Evolutionary conservation across 35 echinoderm and acorn worm species (phyloP).

Genomic region (Ophiothrix spiculata): DNA sequence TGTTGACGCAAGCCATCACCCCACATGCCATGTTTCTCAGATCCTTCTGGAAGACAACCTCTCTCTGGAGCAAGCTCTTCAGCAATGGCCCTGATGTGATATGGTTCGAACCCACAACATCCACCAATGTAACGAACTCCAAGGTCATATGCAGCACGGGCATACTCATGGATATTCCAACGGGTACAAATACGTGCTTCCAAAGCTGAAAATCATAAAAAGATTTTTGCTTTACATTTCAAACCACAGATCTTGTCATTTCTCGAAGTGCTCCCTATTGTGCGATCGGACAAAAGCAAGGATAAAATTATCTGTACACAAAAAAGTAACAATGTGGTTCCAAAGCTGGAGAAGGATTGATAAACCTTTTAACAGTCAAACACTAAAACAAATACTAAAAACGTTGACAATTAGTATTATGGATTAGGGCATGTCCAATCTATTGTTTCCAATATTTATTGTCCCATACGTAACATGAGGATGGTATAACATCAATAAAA

Average conservation of each 20-base stretch:
- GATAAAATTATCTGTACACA: too few species aligned
- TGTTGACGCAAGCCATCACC: slow-evolving; percentile 77
- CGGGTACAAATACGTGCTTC: slow-evolving; percentile 83
- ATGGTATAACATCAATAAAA: too few species aligned
- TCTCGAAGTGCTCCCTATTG: too few species aligned
- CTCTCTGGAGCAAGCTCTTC: slow-evolving; percentile 65
- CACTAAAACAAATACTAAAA: too few species aligned
- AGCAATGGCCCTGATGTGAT: slow-evolving; percentile 79
- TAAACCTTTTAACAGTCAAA: too few species aligned
- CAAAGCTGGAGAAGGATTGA: too few species aligned
- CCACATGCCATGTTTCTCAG: slow-evolving; percentile 86
- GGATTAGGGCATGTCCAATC: too few species aligned
- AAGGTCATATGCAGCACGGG: slow-evolving; percentile 76
- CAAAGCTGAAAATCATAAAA: slow-evolving; percentile 46
- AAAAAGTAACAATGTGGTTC: too few species aligned
- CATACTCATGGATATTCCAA: slow-evolving; percentile 84
- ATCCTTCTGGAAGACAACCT: slow-evolving; percentile 64
- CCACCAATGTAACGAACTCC: slow-evolving; percentile 90
- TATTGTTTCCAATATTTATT: too few species aligned
- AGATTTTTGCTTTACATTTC: background rate
- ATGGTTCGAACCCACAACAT: slow-evolving; percentile 95
- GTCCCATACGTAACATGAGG: too few species aligned
- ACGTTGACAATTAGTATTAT: too few species aligned
- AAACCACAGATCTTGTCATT: background rate
- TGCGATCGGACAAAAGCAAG: too few species aligned